A percentile compares a stretch with the other conserved stretches of the same genome.
phyloP scores from a whole-genome alignment of 2,113 vertebrate species.

The Calyptommatus sinebrachiatus region DNA sequence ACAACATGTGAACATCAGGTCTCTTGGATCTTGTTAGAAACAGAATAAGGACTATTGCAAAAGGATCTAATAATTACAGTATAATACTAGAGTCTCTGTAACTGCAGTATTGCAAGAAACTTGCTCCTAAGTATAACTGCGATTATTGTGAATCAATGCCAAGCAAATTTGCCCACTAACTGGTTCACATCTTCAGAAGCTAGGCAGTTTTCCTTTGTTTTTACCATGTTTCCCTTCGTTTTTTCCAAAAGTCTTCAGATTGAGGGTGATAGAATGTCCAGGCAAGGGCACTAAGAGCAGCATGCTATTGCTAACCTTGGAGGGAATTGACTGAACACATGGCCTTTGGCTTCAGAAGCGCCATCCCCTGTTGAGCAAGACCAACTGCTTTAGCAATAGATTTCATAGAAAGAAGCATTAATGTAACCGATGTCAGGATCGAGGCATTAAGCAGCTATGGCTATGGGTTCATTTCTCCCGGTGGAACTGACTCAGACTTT shows the following conservation, averaged over 20 bases:
- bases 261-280: rapidly evolving
- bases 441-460: not conserved
- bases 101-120: not conserved
- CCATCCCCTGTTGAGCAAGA: not conserved
- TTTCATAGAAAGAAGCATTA: not conserved
- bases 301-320: not conserved
- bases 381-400: not conserved
- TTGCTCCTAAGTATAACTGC: not conserved
- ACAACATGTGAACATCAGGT: too few species aligned
- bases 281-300: rapidly evolving
- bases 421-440: not conserved
- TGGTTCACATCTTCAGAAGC: not conserved
- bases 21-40: too few species aligned
- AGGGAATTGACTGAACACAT: not conserved
- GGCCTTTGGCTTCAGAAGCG: conserved; percentile 2
- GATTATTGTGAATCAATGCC: not conserved
- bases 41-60: too few species aligned
- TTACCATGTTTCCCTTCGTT: not conserved
- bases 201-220: not conserved
- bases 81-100: not conserved
- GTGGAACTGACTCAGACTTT: not conserved
- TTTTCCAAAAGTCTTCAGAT: not conserved
- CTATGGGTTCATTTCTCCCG: conserved; percentile 4
- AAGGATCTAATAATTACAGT: too few species aligned
- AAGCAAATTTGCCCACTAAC: not conserved